Base-by-base conservation (phyloP, 2,888 invertebrate genomes). In the Sphaerophoria rueppellii region DNA sequence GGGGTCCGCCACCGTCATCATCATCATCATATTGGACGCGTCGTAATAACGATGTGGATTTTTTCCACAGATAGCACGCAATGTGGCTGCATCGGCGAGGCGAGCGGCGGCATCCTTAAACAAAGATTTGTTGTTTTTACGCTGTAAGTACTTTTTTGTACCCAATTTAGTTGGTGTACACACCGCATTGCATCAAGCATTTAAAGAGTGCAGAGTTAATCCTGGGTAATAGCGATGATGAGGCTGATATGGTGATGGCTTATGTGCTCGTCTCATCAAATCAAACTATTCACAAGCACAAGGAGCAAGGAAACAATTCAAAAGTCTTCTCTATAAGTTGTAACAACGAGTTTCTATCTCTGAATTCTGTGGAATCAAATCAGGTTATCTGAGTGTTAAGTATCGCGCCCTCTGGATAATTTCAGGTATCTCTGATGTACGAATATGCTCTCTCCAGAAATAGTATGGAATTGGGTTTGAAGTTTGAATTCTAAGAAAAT, bases 11-110 rank as follows among this genome's bases (percentile, higher is more conserved):
- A 32, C 48, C 48, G 4, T 24, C 67, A 32, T 55, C 67, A 24
- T 67, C 71, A 54, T 52, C 73, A 57, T 71, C 61, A 48, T 69
- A 75, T 83, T 69, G 73, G 24, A 55, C 71, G 69, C 74, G 86
- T 83, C 72, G 75, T 87, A 87, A 87, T 88, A 88, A 88, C 88
- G 87, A 88, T 88, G 88, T 88, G 87, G 88, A 87, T 88, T 88
- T 88, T 88, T 86, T 82, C 70, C 73, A 65, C 71, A 87, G 87
- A 87, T 87, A 88, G 83, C 87, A 88, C 86, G 87, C 86, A 87
- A 86, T 78, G 85, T 43, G 82, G 82, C 87, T 86, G 87, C 82
- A 74, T 86, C 85, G 24, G 24, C 24, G 24, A 24, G 24, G 24
- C 24, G 24, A 2, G 24, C 24, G 24, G 82, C 87, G 87, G 87